Evolutionary conservation across 2,888 invertebrate genomes (phyloP).

Genomic region (Drosophila melanosoma): DNA sequence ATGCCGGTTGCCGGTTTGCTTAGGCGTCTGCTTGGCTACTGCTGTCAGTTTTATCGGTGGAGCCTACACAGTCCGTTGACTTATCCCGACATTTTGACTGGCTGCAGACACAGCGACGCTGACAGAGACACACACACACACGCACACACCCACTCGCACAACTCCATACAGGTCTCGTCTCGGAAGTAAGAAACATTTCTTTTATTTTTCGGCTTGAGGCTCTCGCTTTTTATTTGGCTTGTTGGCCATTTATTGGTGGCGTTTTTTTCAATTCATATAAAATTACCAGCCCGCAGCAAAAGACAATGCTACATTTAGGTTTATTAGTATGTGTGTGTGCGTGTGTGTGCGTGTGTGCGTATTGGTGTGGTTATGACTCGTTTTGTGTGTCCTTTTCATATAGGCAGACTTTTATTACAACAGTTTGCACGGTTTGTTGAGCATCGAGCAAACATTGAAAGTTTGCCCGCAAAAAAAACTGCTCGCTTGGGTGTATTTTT

Average conservation of each 20-base stretch:
- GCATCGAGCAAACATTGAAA: constrained; percentile 51
- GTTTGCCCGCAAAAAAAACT: constrained; percentile 10
- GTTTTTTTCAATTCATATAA: constrained; percentile 52
- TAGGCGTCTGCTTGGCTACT: constrained; percentile 43
- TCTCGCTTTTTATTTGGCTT: constrained; percentile 4
- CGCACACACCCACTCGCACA: neutral
- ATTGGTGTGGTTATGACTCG: neutral
- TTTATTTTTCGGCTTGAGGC: neutral
- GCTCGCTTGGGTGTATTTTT: neutral
- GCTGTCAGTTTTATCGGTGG: constrained; percentile 7
- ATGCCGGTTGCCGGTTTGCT: constrained; percentile 11
- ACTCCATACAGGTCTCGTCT: constrained; percentile 1
- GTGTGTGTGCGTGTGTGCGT: constrained; percentile 17
- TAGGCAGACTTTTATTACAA: constrained; percentile 63
- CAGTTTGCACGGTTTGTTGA: constrained; percentile 60
- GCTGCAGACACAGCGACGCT: constrained; percentile 69
- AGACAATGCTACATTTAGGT: constrained; percentile 31
- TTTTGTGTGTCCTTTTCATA: constrained; percentile 36
- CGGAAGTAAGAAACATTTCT: constrained; percentile 37
- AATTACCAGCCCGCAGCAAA: constrained; percentile 34
- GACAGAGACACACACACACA: neutral
- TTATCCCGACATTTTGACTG: constrained; percentile 41
- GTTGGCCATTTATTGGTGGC: constrained; percentile 25
- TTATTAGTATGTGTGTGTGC: constrained; percentile 14
- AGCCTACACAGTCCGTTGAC: constrained; percentile 51